These are phyloP conservation scores for Lottia gigantea DNA, from an alignment of 2,888 invertebrate species.

Conservation along the genomic window DNA sequence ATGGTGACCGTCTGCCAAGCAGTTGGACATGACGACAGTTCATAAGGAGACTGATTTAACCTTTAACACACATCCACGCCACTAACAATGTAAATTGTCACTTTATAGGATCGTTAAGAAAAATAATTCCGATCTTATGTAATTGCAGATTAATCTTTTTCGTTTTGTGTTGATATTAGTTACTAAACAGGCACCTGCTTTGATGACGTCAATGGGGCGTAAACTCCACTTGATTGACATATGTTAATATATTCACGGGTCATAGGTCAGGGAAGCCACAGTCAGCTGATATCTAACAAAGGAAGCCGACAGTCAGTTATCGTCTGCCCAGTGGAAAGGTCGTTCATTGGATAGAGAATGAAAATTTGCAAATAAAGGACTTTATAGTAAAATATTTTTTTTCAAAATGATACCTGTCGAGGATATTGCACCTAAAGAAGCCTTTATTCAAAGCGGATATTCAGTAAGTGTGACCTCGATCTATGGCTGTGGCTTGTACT, in stretches of 20 bases:
- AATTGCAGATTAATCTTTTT: too few species aligned
- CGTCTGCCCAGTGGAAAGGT: conserved; percentile 13
- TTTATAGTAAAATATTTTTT: not conserved
- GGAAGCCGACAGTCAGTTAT: conserved; percentile 16
- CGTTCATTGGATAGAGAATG: not conserved
- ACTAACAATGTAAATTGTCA: too few species aligned
- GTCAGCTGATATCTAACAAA: conserved; percentile 32
- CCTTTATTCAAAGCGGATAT: conserved; percentile 13
- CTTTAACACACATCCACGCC: too few species aligned
- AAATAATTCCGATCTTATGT: too few species aligned
- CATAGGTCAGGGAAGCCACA: conserved; percentile 20
- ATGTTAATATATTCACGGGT: conserved; percentile 28
- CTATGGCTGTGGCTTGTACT: not conserved
- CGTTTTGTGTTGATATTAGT: too few species aligned
- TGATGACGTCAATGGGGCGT: conserved; percentile 15
- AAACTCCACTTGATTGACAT: conserved; percentile 17
- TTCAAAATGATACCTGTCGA: not conserved
- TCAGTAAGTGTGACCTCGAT: not conserved
- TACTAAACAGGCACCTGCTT: conserved; percentile 3
- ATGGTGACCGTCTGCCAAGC: too few species aligned
- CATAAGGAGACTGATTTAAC: too few species aligned
- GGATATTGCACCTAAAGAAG: conserved; percentile 26
- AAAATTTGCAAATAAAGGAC: not conserved
- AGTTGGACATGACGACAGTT: too few species aligned
- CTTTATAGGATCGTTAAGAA: too few species aligned